Evolutionary conservation across 2,797 vertebrate genomes (phyloP).

Genomic region (Molossus alvarezi): DNA sequence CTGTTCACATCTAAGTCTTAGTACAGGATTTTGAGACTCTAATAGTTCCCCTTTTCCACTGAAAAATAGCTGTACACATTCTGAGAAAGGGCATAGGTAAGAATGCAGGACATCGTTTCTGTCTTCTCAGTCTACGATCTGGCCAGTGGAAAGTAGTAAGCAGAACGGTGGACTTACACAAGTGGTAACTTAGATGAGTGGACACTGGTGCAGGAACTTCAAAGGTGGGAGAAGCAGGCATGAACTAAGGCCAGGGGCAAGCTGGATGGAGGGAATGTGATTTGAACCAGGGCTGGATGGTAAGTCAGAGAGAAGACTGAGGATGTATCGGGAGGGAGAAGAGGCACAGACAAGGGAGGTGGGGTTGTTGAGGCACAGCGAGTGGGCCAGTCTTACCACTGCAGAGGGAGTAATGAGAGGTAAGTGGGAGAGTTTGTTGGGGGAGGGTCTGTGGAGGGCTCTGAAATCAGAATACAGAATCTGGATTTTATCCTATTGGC

Average conservation of each 20-base stretch:
- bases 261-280: background rate
- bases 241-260: background rate
- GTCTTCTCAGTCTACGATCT: background rate
- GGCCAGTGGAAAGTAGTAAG: background rate
- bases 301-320: background rate
- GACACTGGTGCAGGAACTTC: background rate
- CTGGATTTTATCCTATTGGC: background rate
- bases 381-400: background rate
- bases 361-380: background rate
- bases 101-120: background rate
- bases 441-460: background rate
- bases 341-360: background rate
- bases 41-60: background rate
- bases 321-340: background rate
- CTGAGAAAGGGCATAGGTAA: background rate
- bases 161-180: background rate
- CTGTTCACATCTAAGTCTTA: background rate
- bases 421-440: background rate
- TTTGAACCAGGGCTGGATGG: background rate
- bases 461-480: background rate
- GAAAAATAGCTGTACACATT: background rate
- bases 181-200: background rate
- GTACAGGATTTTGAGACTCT: conserved; percentile 30
- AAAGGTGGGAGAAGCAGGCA: background rate
- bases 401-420: background rate